A percentile compares a stretch with the other conserved stretches of the same genome.
Conservation (phyloP, 2,888 invertebrate species). For the Orthosia gothica region DNA sequence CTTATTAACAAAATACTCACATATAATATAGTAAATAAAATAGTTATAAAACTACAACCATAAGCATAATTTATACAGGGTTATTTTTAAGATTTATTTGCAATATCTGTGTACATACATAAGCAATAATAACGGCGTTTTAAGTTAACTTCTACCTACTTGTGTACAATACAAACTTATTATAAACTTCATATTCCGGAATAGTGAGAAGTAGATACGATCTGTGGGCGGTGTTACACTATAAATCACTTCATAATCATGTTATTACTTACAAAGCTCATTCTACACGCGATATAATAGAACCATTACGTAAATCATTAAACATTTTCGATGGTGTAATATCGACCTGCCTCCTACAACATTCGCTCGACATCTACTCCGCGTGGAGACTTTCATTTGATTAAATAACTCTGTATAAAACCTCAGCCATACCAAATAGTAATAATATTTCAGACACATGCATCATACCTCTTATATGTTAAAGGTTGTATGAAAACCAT, state of each 20-base stretch:
- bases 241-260: constrained; percentile 51
- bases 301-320: constrained; percentile 59
- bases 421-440: constrained; percentile 89
- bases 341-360: constrained; percentile 41
- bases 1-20: constrained; percentile 88
- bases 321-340: constrained; percentile 56
- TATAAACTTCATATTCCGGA: constrained; percentile 51
- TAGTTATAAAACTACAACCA: constrained; percentile 86
- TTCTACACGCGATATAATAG: constrained; percentile 57
- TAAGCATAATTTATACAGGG: constrained; percentile 91
- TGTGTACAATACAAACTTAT: constrained; percentile 55
- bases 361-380: constrained; percentile 55
- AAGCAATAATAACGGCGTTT: constrained; percentile 61
- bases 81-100: constrained; percentile 86
- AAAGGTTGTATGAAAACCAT: constrained; percentile 68
- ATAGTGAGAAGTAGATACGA: constrained; percentile 49
- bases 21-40: constrained; percentile 82
- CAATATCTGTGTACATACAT: constrained; percentile 71
- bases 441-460: constrained; percentile 62
- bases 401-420: constrained; percentile 90
- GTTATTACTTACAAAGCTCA: constrained; percentile 50
- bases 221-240: constrained; percentile 60
- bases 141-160: constrained; percentile 58
- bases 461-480: constrained; percentile 70
- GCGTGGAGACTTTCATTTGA: constrained; percentile 60